Evolutionary conservation across 1,140 invertebrate genomes (phyloP), one percentile per base, ranked within the genome.

Genomic region (Papilio aristodemus): DNA sequence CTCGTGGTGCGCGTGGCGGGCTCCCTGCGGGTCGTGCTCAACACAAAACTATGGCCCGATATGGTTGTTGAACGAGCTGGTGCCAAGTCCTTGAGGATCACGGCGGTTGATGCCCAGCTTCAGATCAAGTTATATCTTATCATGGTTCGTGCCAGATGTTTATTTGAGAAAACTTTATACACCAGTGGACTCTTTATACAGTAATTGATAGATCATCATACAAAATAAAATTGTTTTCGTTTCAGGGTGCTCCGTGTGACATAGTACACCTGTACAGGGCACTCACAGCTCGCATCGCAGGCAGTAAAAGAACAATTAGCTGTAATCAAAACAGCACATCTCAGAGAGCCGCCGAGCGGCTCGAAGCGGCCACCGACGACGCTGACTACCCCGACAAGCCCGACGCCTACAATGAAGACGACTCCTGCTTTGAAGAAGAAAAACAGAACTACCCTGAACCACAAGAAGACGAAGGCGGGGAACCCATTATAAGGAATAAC

Each of bases 31-130:
- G 94, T 99, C 62, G 95, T 98, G 77, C 92, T 99, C 13, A 99
- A 99, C 87, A 98, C 98, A 25, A 98, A 98, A 92, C 93, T 97
- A 41, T 99, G 97, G 97, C 93, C 96, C 4, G 97, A 95, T 43
- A 99, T 99, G 98, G 95, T 95, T 6, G 95, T 96, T 1, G 96
- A 98, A 79, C 93, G 95, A 71, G 95, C 97, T 0, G 97, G 95
- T 81, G 93, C 94, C 57, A 98, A 98, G 92, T 97, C 96, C 74
- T 92, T 99, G 10, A 93, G 97, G 58, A 92, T 99, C 69, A 98
- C 97, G 1, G 98, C 97, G 0, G 95, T 96, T 80, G 97, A 98
- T 82, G 94, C 94, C 14, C 95, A 95, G 70, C 96, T 95, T 68
- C 94, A 95, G 69, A 93, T 98, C 41, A 96, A 96, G 91, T 95